phyloP scores from a whole-genome alignment of 2,113 vertebrate genomes.

The Phasianus colchicus region DNA sequence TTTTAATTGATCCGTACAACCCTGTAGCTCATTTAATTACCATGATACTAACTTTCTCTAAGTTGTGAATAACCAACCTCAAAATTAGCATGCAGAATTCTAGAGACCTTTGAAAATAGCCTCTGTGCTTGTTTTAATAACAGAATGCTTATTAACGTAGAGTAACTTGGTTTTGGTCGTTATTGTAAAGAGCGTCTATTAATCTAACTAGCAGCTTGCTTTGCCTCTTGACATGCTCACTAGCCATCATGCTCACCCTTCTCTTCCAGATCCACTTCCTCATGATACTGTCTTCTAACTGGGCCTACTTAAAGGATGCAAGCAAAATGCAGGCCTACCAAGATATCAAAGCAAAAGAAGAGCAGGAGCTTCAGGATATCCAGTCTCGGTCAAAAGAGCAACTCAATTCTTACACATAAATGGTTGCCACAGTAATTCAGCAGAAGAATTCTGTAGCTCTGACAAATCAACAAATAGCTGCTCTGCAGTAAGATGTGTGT shows the following conservation, averaged over 20 bases:
- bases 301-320: conserved; percentile 99
- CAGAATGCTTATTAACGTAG: conserved; percentile 71
- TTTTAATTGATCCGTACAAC: conserved; percentile 47
- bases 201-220: conserved; percentile 92
- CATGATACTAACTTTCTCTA: conserved; percentile 76
- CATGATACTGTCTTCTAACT: conserved; percentile 99
- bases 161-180: conserved; percentile 70
- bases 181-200: conserved; percentile 70
- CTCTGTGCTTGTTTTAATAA: conserved; percentile 64
- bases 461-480: conserved; percentile 85
- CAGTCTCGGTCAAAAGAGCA: conserved; percentile 98
- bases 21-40: conserved; percentile 62
- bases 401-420: conserved; percentile 99
- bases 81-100: conserved; percentile 71
- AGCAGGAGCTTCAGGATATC: conserved; percentile 98
- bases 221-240: conserved; percentile 95
- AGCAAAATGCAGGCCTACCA: conserved; percentile 99
- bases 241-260: conserved; percentile 96
- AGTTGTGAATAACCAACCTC: conserved; percentile 69
- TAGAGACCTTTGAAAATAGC: conserved; percentile 52
- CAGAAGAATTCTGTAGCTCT: conserved; percentile 82
- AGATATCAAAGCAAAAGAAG: conserved; percentile 99
- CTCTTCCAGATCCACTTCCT: conserved; percentile 99
- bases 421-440: conserved; percentile 77
- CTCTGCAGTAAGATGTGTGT: conserved; percentile 86